Percentiles rank a stretch among this genome's conserved stretches.
These are phyloP conservation scores for Camponotus floridanus DNA, from an alignment of 1,140 invertebrate genomes.

Conservation along the genomic window DNA sequence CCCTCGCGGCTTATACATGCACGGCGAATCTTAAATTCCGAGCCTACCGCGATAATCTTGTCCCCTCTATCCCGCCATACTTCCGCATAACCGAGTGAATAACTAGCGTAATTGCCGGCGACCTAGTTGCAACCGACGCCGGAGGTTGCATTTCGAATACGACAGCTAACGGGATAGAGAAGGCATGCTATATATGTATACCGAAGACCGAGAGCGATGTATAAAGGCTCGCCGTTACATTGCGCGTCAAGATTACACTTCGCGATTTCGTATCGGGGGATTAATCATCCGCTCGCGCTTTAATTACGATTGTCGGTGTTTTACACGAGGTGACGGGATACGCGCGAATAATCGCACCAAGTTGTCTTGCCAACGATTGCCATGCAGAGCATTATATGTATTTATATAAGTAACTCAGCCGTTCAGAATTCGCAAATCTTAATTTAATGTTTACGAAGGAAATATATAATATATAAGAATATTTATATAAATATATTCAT, in stretches of 20 bases:
- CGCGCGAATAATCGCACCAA: constrained; percentile 23
- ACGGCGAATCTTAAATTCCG: constrained; percentile 57
- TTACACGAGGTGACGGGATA: constrained; percentile 9
- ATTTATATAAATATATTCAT: no score
- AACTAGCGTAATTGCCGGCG: constrained; percentile 60
- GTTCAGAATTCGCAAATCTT: background rate
- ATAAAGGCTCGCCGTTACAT: constrained; percentile 17
- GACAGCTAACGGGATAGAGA: background rate
- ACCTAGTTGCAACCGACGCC: constrained; percentile 51
- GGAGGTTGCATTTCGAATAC: constrained; percentile 58
- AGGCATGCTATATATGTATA: background rate
- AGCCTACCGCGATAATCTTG: constrained; percentile 32
- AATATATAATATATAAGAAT: background rate
- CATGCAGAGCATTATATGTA: background rate
- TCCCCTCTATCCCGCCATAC: background rate
- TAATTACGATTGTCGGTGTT: constrained; percentile 45
- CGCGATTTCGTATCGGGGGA: constrained; percentile 52
- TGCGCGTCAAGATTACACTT: constrained; percentile 50
- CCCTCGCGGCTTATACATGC: constrained; percentile 27
- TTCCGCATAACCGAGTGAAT: constrained; percentile 53
- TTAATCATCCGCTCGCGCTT: constrained; percentile 57
- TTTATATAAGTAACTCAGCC: background rate
- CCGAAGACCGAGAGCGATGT: background rate
- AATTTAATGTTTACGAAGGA: constrained; percentile 6
- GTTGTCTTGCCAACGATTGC: constrained; percentile 11